A percentile compares a stretch with the other conserved stretches of the same genome.
phyloP scores from a whole-genome alignment of 2,113 vertebrate genomes.

The Peucedramus taeniatus region DNA sequence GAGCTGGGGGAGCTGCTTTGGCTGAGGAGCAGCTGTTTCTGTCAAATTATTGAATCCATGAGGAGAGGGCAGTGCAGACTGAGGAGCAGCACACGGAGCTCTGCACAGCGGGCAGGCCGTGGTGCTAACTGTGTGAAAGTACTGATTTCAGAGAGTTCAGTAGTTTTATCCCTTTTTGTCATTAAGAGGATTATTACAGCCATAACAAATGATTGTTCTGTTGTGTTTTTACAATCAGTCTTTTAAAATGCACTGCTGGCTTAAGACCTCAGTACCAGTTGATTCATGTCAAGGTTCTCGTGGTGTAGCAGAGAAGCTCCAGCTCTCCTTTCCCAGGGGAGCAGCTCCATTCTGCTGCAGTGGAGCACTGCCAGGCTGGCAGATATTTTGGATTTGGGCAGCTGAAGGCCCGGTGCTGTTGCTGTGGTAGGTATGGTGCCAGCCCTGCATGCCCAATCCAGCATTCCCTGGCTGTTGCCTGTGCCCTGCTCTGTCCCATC shows the following conservation, averaged over 20 bases:
- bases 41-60: rapidly evolving
- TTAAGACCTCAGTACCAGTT: background rate
- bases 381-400: background rate
- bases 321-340: background rate
- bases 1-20: background rate
- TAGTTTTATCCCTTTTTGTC: background rate
- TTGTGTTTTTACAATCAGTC: background rate
- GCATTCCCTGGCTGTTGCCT: rapidly evolving
- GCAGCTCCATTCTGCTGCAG: background rate
- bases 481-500: background rate
- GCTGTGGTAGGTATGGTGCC: background rate
- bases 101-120: rapidly evolving
- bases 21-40: background rate
- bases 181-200: background rate
- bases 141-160: rapidly evolving
- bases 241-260: background rate
- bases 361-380: background rate
- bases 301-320: background rate
- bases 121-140: background rate
- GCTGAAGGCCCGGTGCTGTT: background rate
- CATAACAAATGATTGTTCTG: background rate
- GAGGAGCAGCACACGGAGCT: background rate
- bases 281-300: background rate
- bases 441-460: rapidly evolving
- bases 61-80: background rate